Evolutionary conservation across 2,797 vertebrate species (phyloP), one percentile per base, ranked within the genome.

Genomic region (Tenualosa ilisha): DNA sequence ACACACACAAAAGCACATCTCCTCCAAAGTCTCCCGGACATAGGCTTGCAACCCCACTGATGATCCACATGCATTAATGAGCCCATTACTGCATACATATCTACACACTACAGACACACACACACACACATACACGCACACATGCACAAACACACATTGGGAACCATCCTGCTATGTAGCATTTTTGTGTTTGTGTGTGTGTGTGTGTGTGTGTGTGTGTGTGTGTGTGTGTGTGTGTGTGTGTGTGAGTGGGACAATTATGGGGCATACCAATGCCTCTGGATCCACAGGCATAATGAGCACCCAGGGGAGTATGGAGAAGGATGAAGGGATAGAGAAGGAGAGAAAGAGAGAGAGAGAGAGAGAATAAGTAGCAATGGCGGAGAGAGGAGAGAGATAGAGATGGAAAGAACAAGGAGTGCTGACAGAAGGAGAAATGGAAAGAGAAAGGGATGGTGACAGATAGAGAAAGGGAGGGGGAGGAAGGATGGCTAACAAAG

Each of bases 271-370:
- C 26, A 72, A 12, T 40, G 31, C 65, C 65, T 31, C 65, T 72
- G 65, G 65, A 72, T 37, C 31, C 65, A 72, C 26, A 24, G 65
- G 65, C 31, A 31, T 72, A 72, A 72, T 72, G 65, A 72, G 65
- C 65, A 72, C 65, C 65, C 65, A 40, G 65, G 65, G 65, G 65
- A 72, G 11, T 17, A 20, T 15, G 15, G 31, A 72, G 65, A 40
- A 72, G 8, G 24, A 68, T 26, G 12, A 9, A 31, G 65, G 12
- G 65, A 31, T 5, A 31, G 65, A 31, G 65, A 31, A 26, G 12
- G 65, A 11, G 26, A 37, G 24, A 68, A 2, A 68, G 26, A 9
- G 61, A 24, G 61, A 24, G 26, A 9, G 61, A 24, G 61, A 24
- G 61, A 68, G n/a, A 26, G 63, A 68, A n/a, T n/a, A 22, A 65